Percentiles rank a stretch among this genome's conserved stretches.
Evolutionary conservation across 2,797 vertebrate species (phyloP).

Genomic region (Thaleichthys pacificus): DNA sequence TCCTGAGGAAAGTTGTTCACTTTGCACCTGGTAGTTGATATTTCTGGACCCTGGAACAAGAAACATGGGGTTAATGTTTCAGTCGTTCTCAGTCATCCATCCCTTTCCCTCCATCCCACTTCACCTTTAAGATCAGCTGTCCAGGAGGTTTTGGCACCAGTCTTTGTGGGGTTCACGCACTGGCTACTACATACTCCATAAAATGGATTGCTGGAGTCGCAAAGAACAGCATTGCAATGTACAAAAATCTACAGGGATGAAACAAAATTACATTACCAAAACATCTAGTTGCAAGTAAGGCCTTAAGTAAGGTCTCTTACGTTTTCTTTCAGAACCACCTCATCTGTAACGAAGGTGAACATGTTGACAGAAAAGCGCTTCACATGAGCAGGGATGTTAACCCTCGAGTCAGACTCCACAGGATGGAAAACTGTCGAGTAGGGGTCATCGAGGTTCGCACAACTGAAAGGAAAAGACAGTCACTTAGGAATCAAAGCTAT

Average conservation of each 20-base stretch:
- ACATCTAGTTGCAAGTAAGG: too few relatives aligned
- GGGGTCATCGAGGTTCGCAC: slow-evolving; percentile 63
- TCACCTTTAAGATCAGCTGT: slow-evolving; percentile 12
- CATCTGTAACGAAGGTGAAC: slow-evolving; percentile 77
- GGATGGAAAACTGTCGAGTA: slow-evolving; percentile 60
- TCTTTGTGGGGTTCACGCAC: slow-evolving; percentile 49
- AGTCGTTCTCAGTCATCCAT: background rate
- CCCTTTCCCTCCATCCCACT: slow-evolving; percentile 23
- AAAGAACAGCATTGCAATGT: slow-evolving; percentile 81
- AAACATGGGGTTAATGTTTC: background rate
- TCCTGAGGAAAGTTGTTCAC: slow-evolving; percentile 68
- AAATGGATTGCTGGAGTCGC: slow-evolving; percentile 58
- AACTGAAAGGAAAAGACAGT: slow-evolving; percentile 49
- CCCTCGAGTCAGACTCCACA: slow-evolving; percentile 28
- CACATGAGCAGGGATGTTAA: slow-evolving; percentile 50
- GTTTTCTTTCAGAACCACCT: slow-evolving; percentile 64
- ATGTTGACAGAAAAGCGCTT: slow-evolving; percentile 84
- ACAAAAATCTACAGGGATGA: slow-evolving; percentile 73
- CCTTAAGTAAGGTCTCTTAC: slow-evolving; percentile 47
- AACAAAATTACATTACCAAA: too few relatives aligned
- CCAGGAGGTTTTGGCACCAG: background rate
- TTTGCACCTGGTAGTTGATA: background rate
- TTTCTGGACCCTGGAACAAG: slow-evolving; percentile 62
- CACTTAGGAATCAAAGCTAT: background rate
- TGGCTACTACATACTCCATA: slow-evolving; percentile 61